Evolutionary conservation across 1,140 invertebrate genomes (phyloP), one percentile per base, ranked within the genome.

Genomic region (Eubasilissa regina): DNA sequence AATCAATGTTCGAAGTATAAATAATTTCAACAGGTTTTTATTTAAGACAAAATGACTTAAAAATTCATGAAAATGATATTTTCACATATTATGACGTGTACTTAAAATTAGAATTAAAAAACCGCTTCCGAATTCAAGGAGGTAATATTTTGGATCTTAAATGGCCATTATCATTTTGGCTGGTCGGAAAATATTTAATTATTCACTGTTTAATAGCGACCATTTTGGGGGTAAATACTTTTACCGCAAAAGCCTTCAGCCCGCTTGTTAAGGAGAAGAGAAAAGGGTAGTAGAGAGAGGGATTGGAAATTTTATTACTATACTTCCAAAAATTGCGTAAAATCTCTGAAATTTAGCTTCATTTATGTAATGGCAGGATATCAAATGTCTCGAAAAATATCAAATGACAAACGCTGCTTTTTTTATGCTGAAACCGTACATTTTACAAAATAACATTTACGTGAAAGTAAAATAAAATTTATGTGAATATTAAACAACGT

Each of bases 191-290:
- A 44, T 68, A 68, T 68, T 68, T 45, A 68, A 68, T 68, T 68
- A 68, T 68, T 68, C 64, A 68, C 35, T 68, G 64, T 68, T 68
- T 68, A 68, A 68, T 68, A 68, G 45, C 44, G 64, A 68, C 43
- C 64, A 68, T 68, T 45, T 47, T 68, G n/a, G 44, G 64, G 43
- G 64, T 68, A 68, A 68, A 68, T 68, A 68, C 64, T 45, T 45
- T 51, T 51, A n/a, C 64, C 43, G 64, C 64, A 13, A 47, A 62
- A 68, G 35, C 64, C 60, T 62, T 25, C 60, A 62, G 35, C 60
- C 60, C 60, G n/a, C 19, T 13, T 35, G 25, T 35, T 51, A 51
- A 45, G 15, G 64, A n/a, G 64, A 45, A 68, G 44, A 10, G 43
- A 11, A 47, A 47, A 21, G 64, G 64, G 35, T 68, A 47, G 45